phyloP scores from a whole-genome alignment of 92 coral and sea anemone species.

The Epizoanthus rinbou region DNA sequence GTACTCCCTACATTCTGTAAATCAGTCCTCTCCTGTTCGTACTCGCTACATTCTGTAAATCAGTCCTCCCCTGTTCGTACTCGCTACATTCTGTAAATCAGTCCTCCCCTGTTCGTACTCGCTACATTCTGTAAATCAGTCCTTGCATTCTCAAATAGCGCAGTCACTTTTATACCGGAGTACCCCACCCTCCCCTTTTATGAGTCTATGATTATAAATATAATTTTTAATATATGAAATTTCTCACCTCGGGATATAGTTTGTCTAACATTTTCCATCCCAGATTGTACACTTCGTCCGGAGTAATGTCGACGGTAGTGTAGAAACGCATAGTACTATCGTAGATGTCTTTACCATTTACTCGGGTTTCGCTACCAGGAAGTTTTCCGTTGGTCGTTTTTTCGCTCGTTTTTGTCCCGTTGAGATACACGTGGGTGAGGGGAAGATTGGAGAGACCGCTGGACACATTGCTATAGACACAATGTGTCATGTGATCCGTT shows the following conservation, averaged over 20 bases:
- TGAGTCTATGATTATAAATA: too few species aligned
- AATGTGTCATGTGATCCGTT: conserved; percentile 61
- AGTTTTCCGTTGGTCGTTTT: conserved; percentile 55
- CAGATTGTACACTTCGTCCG: conserved; percentile 58
- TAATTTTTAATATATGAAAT: too few species aligned
- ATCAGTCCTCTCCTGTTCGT: too few species aligned
- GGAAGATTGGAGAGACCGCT: conserved; percentile 77
- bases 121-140: neutral
- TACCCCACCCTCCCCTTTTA: too few species aligned
- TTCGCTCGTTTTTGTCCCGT: conserved; percentile 55
- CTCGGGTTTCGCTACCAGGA: conserved; percentile 50
- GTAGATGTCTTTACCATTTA: conserved; percentile 59
- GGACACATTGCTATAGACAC: conserved; percentile 71
- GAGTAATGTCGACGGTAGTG: conserved; percentile 55
- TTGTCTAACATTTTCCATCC: conserved; percentile 43
- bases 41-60: too few species aligned
- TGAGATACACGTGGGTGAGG: conserved; percentile 57
- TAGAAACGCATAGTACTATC: conserved; percentile 54
- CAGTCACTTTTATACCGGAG: too few species aligned
- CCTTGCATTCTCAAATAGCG: too few species aligned
- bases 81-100: too few species aligned
- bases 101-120: too few species aligned
- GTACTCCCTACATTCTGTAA: neutral
- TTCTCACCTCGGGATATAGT: conserved; percentile 65
- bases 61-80: too few species aligned